Conservation (phyloP, 2,888 invertebrate species). For the Chelonus formosanus region DNA sequence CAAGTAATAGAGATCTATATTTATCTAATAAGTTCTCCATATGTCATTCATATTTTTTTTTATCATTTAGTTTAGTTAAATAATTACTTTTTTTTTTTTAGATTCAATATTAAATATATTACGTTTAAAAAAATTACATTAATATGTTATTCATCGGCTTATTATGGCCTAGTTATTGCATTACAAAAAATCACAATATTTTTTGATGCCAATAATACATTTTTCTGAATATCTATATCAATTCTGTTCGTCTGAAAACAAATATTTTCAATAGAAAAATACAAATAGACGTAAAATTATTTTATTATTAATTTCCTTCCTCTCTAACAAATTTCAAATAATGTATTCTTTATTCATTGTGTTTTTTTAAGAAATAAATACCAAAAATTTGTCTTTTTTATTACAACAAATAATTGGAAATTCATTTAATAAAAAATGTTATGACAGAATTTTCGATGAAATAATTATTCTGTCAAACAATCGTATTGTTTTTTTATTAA, state of each 20-base stretch:
- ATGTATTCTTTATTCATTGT: too few relatives aligned
- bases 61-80: conserved; percentile 2
- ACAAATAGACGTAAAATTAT: conserved; percentile 27
- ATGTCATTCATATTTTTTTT: conserved; percentile 26
- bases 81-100: conserved; percentile 8
- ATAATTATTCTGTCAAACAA: too few relatives aligned
- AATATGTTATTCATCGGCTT: conserved; percentile 28
- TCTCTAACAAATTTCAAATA: too few relatives aligned
- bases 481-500: too few relatives aligned
- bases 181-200: conserved; percentile 45
- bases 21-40: conserved; percentile 24
- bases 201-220: conserved; percentile 42
- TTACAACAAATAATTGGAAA: too few relatives aligned
- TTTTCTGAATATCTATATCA: conserved; percentile 28
- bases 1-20: conserved; percentile 38
- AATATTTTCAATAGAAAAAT: conserved; percentile 13
- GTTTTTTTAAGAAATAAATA: too few relatives aligned
- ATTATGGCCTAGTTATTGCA: conserved; percentile 36
- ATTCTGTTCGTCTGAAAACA: not conserved
- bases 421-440: too few relatives aligned
- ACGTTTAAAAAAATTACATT: conserved; percentile 2
- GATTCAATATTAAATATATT: not conserved
- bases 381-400: too few relatives aligned
- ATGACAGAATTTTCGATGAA: too few relatives aligned
- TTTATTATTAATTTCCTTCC: not conserved